Percentiles rank a stretch among this genome's conserved stretches.
Conservation (phyloP, 2,113 vertebrate genomes). For the Pterocles orientalis region DNA sequence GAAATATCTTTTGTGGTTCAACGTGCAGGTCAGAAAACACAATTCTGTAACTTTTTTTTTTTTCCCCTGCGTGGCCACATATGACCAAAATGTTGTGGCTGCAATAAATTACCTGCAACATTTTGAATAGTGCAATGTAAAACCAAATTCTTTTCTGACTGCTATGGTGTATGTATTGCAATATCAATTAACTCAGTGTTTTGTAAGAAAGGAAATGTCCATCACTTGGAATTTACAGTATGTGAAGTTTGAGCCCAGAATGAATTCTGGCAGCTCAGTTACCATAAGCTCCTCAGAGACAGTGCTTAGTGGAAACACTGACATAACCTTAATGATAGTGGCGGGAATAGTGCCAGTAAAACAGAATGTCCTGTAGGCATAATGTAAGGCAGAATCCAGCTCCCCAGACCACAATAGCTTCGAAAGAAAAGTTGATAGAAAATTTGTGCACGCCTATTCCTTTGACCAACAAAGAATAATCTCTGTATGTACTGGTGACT, state of each 20-base stretch:
- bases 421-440: background rate
- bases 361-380: background rate
- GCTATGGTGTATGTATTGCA: background rate
- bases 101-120: background rate
- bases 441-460: background rate
- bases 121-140: background rate
- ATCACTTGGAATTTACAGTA: background rate
- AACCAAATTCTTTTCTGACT: background rate
- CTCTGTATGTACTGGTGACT: background rate
- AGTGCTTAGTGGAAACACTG: slow-evolving; percentile 11
- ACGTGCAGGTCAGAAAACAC: background rate
- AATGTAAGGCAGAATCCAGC: background rate
- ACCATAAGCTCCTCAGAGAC: background rate
- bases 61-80: background rate
- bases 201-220: background rate
- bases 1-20: background rate
- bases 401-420: background rate
- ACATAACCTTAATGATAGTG: background rate
- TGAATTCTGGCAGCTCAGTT: background rate
- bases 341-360: background rate
- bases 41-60: background rate
- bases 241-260: background rate
- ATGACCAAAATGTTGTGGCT: background rate
- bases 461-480: background rate
- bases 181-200: background rate